Percentiles rank a stretch among this genome's conserved stretches.
These are phyloP conservation scores for Heliangelus exortis DNA, from an alignment of 2,797 vertebrate genomes.

Conservation along the genomic window DNA sequence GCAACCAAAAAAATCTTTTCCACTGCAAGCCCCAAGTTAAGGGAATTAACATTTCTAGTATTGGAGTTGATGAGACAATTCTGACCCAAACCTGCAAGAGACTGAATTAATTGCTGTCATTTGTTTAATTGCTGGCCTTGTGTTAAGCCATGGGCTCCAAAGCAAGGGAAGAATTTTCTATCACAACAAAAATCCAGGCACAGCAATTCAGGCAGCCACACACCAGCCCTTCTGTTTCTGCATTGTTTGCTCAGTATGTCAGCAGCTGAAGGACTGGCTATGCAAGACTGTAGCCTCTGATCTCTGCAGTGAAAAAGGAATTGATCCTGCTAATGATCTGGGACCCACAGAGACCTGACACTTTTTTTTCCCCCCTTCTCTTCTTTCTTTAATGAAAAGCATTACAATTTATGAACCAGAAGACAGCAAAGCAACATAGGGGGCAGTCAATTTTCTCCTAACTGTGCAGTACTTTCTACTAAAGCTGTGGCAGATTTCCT, in stretches of 20 bases:
- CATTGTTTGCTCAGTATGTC: constrained; percentile 37
- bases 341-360: constrained; percentile 44
- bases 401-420: constrained; percentile 64
- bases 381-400: constrained; percentile 62
- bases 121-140: too few relatives aligned
- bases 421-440: constrained; percentile 53
- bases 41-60: not conserved
- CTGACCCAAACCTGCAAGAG: not conserved
- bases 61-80: not conserved
- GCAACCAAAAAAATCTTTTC: not conserved
- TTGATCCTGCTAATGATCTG: constrained; percentile 61
- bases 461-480: constrained; percentile 37
- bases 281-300: constrained; percentile 50
- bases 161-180: not conserved
- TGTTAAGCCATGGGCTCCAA: not conserved
- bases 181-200: not conserved
- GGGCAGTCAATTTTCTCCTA: constrained; percentile 56
- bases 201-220: constrained; percentile 9
- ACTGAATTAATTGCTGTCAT: not conserved
- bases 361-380: not conserved
- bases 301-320: constrained; percentile 62
- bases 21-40: not conserved
- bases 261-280: constrained; percentile 35
- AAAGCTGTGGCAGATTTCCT: constrained; percentile 46
- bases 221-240: constrained; percentile 21